Conservation (phyloP, 2,797 vertebrate species). For the Notoglanidium macrostoma region DNA sequence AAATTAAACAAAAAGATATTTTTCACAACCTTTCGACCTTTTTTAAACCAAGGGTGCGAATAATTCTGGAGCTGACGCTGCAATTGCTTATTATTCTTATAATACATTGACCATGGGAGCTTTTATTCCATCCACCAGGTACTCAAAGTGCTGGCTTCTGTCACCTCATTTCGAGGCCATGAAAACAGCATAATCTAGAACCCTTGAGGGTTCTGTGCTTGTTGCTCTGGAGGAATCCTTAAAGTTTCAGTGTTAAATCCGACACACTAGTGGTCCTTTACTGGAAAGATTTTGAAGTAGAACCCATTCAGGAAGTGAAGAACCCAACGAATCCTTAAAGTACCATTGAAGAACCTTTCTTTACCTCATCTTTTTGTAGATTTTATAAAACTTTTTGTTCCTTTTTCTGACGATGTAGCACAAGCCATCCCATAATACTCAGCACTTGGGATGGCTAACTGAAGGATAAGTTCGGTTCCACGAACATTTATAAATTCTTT, state of each 20-base stretch:
- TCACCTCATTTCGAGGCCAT: neutral
- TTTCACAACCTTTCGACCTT: neutral
- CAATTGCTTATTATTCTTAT: neutral
- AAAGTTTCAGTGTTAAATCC: neutral
- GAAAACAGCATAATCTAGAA: neutral
- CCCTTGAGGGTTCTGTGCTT: neutral
- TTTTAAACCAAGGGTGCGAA: neutral
- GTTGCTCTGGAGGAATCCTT: neutral
- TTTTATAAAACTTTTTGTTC: neutral
- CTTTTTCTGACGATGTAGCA: neutral
- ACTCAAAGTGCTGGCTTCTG: neutral
- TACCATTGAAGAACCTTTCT: neutral
- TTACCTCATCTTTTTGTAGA: neutral
- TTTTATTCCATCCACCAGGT: no score
- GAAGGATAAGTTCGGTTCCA: neutral
- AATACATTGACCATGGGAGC: neutral
- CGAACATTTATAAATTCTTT: neutral
- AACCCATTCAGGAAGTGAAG: neutral
- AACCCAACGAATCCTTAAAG: neutral
- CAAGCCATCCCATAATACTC: neutral
- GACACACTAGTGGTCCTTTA: neutral
- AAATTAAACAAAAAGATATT: neutral
- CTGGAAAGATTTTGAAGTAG: neutral
- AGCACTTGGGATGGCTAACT: neutral
- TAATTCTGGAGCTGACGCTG: neutral